These are phyloP conservation scores for Nasonia oneida DNA, from an alignment of 2,888 invertebrate species.

Conservation along the genomic window DNA sequence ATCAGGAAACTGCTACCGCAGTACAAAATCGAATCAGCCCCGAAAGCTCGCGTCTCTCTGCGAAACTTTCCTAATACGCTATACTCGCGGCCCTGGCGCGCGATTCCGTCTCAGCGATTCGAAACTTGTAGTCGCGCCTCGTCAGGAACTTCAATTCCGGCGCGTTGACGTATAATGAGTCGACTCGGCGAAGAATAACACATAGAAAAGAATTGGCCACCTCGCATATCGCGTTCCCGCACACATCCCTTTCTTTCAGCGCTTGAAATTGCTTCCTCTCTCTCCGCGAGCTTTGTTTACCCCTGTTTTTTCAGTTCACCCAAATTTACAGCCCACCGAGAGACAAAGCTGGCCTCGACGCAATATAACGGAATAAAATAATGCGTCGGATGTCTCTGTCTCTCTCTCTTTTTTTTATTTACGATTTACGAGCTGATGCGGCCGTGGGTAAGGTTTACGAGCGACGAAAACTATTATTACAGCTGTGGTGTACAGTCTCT, in stretches of 20 bases:
- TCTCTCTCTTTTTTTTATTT: not conserved
- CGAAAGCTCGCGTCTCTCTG: not conserved
- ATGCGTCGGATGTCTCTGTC: not conserved
- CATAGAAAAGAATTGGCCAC: not conserved
- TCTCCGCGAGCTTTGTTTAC: not conserved
- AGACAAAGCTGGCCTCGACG: not conserved
- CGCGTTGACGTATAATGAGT: constrained; percentile 42
- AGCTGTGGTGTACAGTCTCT: not conserved
- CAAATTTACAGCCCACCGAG: not conserved
- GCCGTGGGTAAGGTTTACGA: not conserved
- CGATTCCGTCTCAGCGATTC: constrained; percentile 52
- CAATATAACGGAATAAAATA: not conserved
- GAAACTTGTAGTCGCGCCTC: constrained; percentile 22
- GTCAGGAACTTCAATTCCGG: constrained; percentile 48
- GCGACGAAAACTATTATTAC: not conserved
- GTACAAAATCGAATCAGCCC: not conserved
- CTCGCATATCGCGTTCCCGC: no score
- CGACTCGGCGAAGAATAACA: not conserved
- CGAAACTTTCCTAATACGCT: constrained; percentile 54
- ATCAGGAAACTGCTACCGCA: not conserved
- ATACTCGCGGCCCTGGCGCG: not conserved
- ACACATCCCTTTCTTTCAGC: not conserved
- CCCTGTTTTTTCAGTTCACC: not conserved
- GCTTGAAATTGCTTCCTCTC: constrained; percentile 47
- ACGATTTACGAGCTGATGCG: not conserved